Conservation (phyloP, 2,113 vertebrate genomes). For the Labeo rohita region DNA sequence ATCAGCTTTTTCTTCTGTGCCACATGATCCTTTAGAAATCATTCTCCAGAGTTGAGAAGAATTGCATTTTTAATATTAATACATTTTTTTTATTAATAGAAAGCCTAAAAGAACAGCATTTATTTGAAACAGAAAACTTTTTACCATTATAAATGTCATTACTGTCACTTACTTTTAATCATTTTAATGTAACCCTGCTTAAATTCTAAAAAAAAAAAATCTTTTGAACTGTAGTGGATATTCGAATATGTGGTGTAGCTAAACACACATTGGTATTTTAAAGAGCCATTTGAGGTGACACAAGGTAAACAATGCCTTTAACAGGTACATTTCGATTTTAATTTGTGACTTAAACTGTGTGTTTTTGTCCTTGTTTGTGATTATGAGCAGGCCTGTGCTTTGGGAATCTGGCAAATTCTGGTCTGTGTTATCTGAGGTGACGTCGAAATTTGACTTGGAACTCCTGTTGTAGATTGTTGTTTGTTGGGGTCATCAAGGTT, state of each 20-base stretch:
- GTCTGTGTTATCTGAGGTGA: constrained; percentile 12
- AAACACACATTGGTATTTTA: too few relatives aligned
- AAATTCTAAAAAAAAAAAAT: too few relatives aligned
- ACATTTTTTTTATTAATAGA: too few relatives aligned
- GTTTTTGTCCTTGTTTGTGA: background rate
- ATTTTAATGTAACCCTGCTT: background rate
- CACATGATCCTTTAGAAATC: background rate
- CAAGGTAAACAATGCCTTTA: background rate
- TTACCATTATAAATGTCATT: background rate
- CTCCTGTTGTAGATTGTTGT: background rate
- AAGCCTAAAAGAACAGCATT: too few relatives aligned
- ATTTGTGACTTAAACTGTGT: background rate
- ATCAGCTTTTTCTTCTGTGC: background rate
- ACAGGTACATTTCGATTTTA: background rate
- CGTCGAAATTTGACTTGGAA: background rate
- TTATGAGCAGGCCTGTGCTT: background rate
- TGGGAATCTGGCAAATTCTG: background rate
- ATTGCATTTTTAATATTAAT: background rate
- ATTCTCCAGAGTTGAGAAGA: background rate
- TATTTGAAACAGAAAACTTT: background rate
- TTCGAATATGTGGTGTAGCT: too few relatives aligned
- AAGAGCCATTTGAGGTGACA: too few relatives aligned
- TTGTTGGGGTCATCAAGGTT: constrained; percentile 6
- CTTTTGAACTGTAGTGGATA: too few relatives aligned
- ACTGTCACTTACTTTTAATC: background rate